Evolutionary conservation across 2,797 vertebrate species (phyloP), one percentile per base, ranked within the genome.

Genomic region (Lithobates pipiens): DNA sequence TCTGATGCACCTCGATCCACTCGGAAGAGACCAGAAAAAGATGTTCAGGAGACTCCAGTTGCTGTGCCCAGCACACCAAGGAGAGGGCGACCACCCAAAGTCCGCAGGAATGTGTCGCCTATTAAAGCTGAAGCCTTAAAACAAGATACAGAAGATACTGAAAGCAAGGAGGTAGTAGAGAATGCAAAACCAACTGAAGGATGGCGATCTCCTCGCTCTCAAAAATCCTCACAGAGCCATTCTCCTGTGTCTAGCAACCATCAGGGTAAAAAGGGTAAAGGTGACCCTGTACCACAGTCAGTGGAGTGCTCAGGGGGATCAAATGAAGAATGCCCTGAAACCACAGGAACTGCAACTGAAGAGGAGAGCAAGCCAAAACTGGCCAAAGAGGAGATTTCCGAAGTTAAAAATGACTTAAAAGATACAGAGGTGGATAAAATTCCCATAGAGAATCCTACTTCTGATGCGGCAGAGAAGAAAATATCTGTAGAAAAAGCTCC

Each of bases 71-170:
- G 94, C 0, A 95, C 98, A 16, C 97, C 98, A 0, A 95, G 98
- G 88, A 93, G 96, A 88, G 98, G 98, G 18, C 89, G 96, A 44
- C 98, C 98, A 78, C 98, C 97, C 0, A 99, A 99, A 89, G 96
- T 97, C 46, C 96, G 97, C 13, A 97, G 96, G 27, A 94, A 94
- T 27, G 89, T 92, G 23, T 96, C 96, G 71, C 94, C 95, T 0
- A 85, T 95, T 76, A 97, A 98, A 88, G 89, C 54, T 0, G 96
- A 97, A 75, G 91, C 90, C 0, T 91, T 93, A 34, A 97, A 96
- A 90, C 89, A 88, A 8, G 96, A 97, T 71, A 90, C 65, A 0
- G 96, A 96, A 7, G 96, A 97, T 54, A 32, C 89, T 0, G 96
- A 98, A 76, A 87, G 76, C 7, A 97, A 96, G 89, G 97, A 98